phyloP scores from a whole-genome alignment of 1,140 invertebrate genomes.

The Brachystomella parvula region DNA sequence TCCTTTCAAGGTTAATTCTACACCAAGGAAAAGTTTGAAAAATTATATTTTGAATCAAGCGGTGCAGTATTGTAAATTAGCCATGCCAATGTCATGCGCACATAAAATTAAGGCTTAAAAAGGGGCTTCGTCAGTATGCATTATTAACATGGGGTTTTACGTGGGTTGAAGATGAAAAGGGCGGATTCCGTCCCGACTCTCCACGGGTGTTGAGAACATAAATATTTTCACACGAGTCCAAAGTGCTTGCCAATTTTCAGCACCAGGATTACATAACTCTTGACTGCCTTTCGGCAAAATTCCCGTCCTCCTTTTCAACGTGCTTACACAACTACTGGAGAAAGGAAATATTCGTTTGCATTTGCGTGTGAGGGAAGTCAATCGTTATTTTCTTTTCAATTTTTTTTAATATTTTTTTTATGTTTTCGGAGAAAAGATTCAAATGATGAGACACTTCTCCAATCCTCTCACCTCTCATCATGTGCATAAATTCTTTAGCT shows the following conservation, averaged over 20 bases:
- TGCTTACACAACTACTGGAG: not conserved
- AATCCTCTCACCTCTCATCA: too few relatives aligned
- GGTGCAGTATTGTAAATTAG: not conserved
- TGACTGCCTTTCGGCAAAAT: not conserved
- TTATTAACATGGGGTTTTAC: too few relatives aligned
- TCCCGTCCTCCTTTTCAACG: not conserved
- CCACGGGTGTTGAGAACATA: not conserved
- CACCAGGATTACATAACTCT: not conserved
- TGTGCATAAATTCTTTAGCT: not conserved
- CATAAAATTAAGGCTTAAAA: too few relatives aligned
- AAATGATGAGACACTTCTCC: not conserved
- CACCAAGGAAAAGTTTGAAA: too few relatives aligned
- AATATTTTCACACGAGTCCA: not conserved
- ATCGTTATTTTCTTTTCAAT: not conserved
- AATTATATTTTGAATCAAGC: not conserved
- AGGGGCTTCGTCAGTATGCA: too few relatives aligned
- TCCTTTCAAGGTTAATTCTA: too few relatives aligned
- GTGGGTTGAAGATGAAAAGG: too few relatives aligned
- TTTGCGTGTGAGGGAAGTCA: too few relatives aligned
- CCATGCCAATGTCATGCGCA: not conserved
- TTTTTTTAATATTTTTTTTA: not conserved
- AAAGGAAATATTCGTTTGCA: too few relatives aligned
- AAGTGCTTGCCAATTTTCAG: not conserved
- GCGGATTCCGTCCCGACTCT: not conserved
- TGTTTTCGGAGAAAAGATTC: not conserved